Percentiles rank a stretch among this genome's conserved stretches.
Conservation (phyloP, 1,140 invertebrate genomes). For the Calosoma granatense region DNA sequence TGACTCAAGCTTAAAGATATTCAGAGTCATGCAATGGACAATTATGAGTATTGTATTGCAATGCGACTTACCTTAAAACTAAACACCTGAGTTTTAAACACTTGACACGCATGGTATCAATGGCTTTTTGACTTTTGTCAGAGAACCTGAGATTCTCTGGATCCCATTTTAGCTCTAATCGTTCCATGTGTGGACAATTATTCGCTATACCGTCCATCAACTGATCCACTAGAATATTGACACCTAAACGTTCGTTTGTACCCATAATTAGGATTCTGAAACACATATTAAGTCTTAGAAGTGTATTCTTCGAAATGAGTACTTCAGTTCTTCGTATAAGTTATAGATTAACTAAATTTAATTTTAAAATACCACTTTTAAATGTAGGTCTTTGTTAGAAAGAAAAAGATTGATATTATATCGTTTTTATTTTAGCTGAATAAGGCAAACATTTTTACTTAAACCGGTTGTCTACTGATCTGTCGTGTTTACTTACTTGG, state of each 20-base stretch:
- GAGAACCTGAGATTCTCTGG: conserved; percentile 96
- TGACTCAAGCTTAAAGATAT: too few species aligned
- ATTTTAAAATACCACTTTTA: too few species aligned
- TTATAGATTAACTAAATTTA: conserved; percentile 1
- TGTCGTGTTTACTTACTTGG: conserved; percentile 80
- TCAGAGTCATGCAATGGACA: too few species aligned
- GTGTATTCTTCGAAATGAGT: conserved; percentile 10
- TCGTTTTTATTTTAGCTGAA: too few species aligned
- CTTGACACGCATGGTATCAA: conserved; percentile 81
- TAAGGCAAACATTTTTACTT: neutral
- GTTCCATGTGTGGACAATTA: conserved; percentile 78
- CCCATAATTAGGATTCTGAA: conserved; percentile 93
- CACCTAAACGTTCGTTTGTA: conserved; percentile 87
- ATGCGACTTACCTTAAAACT: conserved; percentile 65
- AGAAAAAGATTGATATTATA: too few species aligned
- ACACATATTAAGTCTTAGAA: too few species aligned
- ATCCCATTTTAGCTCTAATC: conserved; percentile 95
- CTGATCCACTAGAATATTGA: conserved; percentile 95
- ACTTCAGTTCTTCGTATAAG: neutral
- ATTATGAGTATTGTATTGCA: too few species aligned
- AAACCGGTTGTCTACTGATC: too few species aligned
- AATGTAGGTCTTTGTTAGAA: too few species aligned
- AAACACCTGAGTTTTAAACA: conserved; percentile 77
- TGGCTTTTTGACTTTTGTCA: conserved; percentile 97
- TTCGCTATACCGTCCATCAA: conserved; percentile 96